Evolutionary conservation across 1,140 invertebrate species (phyloP).

Genomic region (Tribolium castaneum): DNA sequence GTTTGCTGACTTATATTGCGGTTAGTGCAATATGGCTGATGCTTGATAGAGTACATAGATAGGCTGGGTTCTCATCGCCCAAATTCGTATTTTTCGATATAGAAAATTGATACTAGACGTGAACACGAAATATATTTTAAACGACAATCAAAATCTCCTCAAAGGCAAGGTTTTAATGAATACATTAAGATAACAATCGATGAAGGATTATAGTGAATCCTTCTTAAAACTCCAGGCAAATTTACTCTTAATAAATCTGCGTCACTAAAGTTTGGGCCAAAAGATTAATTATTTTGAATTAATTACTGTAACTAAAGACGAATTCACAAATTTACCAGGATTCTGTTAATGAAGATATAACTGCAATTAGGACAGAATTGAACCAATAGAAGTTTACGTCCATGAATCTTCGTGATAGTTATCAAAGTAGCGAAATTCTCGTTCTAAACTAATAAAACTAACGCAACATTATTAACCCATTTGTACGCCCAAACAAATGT

Average conservation of each 20-base stretch:
- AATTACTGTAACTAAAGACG: not conserved
- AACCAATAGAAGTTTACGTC: not conserved
- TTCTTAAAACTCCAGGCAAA: not conserved
- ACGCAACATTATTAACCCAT: too few relatives aligned
- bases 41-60: not conserved
- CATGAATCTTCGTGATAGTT: not conserved
- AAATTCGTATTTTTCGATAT: too few relatives aligned
- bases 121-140: too few relatives aligned
- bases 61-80: too few relatives aligned
- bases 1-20: not conserved
- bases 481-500: too few relatives aligned
- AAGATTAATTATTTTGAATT: not conserved
- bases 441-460: too few relatives aligned
- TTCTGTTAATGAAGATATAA: not conserved
- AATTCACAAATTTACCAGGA: not conserved
- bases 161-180: not conserved
- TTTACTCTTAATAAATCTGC: not conserved
- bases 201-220: not conserved
- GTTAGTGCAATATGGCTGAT: not conserved
- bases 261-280: not conserved
- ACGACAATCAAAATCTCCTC: not conserved
- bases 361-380: not conserved
- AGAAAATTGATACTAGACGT: too few relatives aligned
- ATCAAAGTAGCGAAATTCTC: not conserved
- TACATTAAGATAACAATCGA: not conserved